A percentile compares a stretch with the other conserved stretches of the same genome.
phyloP scores from a whole-genome alignment of 2,888 invertebrate genomes.

The Lasiommata megera region DNA sequence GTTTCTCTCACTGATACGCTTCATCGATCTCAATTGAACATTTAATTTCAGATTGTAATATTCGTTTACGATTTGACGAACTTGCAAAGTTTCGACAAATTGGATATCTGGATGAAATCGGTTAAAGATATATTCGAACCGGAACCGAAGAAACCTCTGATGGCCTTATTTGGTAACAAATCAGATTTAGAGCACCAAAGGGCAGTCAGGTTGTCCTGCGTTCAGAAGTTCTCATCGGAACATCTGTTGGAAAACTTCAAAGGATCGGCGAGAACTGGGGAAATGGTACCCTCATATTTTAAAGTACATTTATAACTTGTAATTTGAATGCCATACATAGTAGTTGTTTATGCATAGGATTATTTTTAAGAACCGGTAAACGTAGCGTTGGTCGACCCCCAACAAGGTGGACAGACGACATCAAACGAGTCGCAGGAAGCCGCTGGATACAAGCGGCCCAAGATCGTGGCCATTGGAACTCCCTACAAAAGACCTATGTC shows the following conservation, averaged over 20 bases:
- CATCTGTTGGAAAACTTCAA: conserved; percentile 82
- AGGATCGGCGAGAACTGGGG: conserved; percentile 87
- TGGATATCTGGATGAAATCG: conserved; percentile 86
- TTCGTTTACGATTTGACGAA: conserved; percentile 93
- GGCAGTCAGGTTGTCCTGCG: conserved; percentile 83
- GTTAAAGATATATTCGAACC: conserved; percentile 67
- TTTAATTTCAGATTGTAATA: conserved; percentile 84
- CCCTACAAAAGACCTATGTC: too few species aligned
- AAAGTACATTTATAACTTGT: too few species aligned
- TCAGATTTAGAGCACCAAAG: conserved; percentile 88
- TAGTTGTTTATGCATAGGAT: too few species aligned
- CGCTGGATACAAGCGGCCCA: too few species aligned
- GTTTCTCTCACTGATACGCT: too few species aligned
- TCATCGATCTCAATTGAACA: neutral
- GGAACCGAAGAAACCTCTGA: conserved; percentile 74
- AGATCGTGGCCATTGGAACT: too few species aligned
- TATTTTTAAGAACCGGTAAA: too few species aligned
- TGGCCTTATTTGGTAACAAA: conserved; percentile 86
- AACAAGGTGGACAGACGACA: too few species aligned
- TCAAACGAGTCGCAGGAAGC: too few species aligned
- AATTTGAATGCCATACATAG: too few species aligned
- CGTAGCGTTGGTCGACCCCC: too few species aligned
- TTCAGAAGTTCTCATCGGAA: conserved; percentile 84
- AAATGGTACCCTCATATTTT: conserved; percentile 82
- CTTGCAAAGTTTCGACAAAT: conserved; percentile 88